A percentile compares a stretch with the other conserved stretches of the same genome.
Conservation (phyloP, 2,888 invertebrate species). For the Tipula lateralis region DNA sequence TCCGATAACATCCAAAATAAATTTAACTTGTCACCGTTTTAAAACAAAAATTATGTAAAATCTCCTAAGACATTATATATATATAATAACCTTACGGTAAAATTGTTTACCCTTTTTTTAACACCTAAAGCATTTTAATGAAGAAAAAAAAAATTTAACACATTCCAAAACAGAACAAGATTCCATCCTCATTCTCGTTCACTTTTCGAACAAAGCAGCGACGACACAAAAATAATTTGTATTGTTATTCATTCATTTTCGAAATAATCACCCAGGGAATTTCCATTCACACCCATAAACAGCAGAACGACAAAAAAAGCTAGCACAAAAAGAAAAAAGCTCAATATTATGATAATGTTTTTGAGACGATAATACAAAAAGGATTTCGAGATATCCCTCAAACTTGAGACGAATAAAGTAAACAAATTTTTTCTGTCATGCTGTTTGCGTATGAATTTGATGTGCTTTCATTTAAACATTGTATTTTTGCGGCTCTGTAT, state of each 20-base stretch:
- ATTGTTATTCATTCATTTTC: neutral
- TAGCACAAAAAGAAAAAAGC: neutral
- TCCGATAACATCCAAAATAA: neutral
- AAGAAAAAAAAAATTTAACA: neutral
- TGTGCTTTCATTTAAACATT: too few species aligned
- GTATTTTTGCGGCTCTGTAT: too few species aligned
- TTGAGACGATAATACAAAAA: neutral
- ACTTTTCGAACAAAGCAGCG: neutral
- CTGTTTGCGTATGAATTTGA: neutral
- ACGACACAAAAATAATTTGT: neutral
- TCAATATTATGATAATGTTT: neutral
- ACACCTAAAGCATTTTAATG: neutral
- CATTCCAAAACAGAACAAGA: neutral
- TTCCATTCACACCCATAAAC: neutral
- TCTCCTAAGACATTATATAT: neutral
- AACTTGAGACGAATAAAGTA: neutral
- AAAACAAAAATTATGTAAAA: too few species aligned
- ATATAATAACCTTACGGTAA: neutral
- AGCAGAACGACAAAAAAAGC: neutral
- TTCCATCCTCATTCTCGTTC: neutral
- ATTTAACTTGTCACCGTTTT: neutral
- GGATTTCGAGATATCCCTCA: neutral
- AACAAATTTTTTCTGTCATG: neutral
- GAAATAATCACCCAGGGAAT: neutral
- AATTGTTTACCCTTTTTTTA: neutral